Base-by-base conservation (phyloP, 2,113 vertebrate genomes). In the Gulo gulo region DNA sequence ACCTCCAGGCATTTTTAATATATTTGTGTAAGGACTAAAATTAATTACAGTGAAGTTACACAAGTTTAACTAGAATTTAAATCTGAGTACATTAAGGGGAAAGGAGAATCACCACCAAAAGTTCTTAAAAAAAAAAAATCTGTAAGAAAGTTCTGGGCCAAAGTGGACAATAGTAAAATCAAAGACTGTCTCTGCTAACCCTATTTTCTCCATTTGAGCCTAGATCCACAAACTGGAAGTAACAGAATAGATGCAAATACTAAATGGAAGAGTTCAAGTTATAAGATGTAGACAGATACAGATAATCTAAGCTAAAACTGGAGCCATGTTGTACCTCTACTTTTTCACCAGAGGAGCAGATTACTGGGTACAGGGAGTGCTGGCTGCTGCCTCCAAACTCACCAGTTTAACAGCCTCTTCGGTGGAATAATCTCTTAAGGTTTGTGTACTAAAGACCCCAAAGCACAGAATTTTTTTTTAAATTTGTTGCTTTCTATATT, bases 1-100 rank as follows among this genome's bases (percentile, higher is more conserved):
- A 94, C 57, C 24, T 91, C 42, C 52, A 84, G 10, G 24, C 89
- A 34, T 74, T 88, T 79, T 92, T 59, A 85, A 89, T 86, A 8
- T 61, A 59, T 71, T 85, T 65, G 20, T 65, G 11, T 93, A 91
- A 96, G 39, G 23, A 80, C 61, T 93, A 84, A 96, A 76, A 74
- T 80, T 87, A 57, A 36, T 91, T 74, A 82, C 4, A 71, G 36
- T 76, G 36, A 91, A 74, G 88, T 81, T 67, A 91, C 3, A 88
- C 6, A 13, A 89, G 10, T 45, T 94, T 94, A 92, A 83, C 95
- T 88, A 85, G 65, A 97, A 94, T 89, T 97, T 67, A 81, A 63
- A 95, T 94, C 29, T 61, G 52, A 88, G 39, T 63, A 86, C 67
- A 80, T 86, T 63, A 42, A 88, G 42, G 57, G 18, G 65, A 5